Evolutionary conservation across 2,797 vertebrate genomes (phyloP).

Genomic region (Pseudopleuronectes americanus): DNA sequence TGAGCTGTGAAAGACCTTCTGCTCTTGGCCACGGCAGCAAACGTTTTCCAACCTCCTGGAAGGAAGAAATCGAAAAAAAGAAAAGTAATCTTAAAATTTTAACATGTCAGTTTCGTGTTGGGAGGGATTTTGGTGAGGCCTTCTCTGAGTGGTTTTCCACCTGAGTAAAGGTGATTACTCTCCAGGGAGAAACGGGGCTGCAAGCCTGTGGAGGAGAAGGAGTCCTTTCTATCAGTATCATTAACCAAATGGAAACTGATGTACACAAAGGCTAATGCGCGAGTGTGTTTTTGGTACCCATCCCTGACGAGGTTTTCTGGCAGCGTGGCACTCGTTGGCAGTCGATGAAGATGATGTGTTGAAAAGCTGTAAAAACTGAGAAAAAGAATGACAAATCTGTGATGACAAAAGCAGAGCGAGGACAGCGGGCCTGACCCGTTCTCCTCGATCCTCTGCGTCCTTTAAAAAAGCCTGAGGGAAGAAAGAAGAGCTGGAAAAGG

Average conservation of each 20-base stretch:
- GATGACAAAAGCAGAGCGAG: constrained; percentile 70
- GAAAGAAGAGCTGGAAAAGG: constrained; percentile 5
- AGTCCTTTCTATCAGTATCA: constrained; percentile 15
- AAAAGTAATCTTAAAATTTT: constrained; percentile 36
- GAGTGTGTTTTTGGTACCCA: constrained; percentile 14
- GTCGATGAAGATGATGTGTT: constrained; percentile 62
- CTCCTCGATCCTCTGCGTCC: constrained; percentile 17
- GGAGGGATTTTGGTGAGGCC: constrained; percentile 30
- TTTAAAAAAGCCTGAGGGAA: constrained; percentile 19
- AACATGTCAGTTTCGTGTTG: constrained; percentile 48
- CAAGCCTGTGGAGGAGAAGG: constrained; percentile 8
- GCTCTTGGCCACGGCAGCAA: constrained; percentile 47
- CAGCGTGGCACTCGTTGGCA: constrained; percentile 58
- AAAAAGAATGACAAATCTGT: constrained; percentile 46
- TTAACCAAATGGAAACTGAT: constrained; percentile 23
- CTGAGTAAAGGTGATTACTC: constrained; percentile 44
- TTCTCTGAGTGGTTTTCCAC: constrained; percentile 62
- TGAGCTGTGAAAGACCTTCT: constrained; percentile 66
- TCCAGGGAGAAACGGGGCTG: constrained; percentile 4
- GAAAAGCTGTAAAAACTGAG: constrained; percentile 63
- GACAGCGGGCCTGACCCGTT: constrained; percentile 34
- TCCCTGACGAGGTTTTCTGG: constrained; percentile 42
- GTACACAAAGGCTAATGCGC: constrained; percentile 7
- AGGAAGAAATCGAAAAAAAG: constrained; percentile 35
- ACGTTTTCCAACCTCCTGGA: constrained; percentile 63